These are phyloP conservation scores for Aphaenogaster floridana DNA, from an alignment of 1,140 invertebrate genomes.

Conservation along the genomic window DNA sequence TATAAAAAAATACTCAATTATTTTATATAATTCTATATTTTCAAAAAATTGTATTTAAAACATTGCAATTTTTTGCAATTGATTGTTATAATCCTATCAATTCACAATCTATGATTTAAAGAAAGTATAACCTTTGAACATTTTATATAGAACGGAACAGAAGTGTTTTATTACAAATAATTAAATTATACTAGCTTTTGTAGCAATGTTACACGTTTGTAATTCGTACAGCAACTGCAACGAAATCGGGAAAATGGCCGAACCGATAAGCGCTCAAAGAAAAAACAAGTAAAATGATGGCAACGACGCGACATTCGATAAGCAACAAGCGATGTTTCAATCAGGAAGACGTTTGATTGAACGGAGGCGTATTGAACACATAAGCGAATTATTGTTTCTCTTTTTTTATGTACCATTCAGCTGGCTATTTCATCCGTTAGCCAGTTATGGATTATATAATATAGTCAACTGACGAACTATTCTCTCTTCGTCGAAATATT, in stretches of 20 bases:
- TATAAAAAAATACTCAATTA: not conserved
- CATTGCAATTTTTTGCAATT: not conserved
- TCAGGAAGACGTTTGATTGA: conserved; percentile 37
- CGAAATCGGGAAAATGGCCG: not conserved
- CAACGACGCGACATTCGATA: conserved; percentile 19
- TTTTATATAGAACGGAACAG: not conserved
- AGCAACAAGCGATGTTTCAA: conserved; percentile 36
- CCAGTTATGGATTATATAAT: conserved; percentile 12
- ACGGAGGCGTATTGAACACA: not conserved
- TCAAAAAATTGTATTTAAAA: not conserved
- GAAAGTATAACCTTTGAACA: not conserved
- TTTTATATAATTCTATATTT: not conserved
- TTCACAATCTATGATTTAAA: not conserved
- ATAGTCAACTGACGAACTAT: not conserved
- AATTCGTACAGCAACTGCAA: not conserved
- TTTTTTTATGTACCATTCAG: not conserved
- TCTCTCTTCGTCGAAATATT: conserved; percentile 1
- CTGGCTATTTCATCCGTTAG: not conserved
- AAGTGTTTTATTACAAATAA: not conserved
- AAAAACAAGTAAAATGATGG: conserved; percentile 5
- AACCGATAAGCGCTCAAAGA: conserved; percentile 1
- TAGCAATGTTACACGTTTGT: not conserved
- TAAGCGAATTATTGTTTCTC: not conserved
- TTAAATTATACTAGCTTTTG: not conserved
- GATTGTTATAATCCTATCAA: not conserved